Evolutionary conservation across 2,113 vertebrate genomes (phyloP).

Genomic region (Poecilia latipinna): DNA sequence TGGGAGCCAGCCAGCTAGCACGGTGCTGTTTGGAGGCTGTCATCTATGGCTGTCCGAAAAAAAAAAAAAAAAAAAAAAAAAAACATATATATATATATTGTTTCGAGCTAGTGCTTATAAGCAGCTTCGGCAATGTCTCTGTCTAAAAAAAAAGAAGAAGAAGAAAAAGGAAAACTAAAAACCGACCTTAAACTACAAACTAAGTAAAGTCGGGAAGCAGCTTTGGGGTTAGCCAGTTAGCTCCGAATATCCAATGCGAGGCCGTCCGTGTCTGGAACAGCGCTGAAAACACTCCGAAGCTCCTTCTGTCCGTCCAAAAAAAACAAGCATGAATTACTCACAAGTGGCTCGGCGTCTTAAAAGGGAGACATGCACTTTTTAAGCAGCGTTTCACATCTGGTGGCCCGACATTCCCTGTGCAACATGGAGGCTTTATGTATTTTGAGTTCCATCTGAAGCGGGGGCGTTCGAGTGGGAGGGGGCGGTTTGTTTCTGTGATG

Average conservation of each 20-base stretch:
- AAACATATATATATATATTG: not conserved
- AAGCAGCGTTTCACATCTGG: conserved; percentile 19
- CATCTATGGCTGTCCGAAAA: conserved; percentile 66
- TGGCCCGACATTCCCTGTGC: conserved; percentile 59
- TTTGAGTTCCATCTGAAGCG: conserved; percentile 74
- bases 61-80: conserved; percentile 43
- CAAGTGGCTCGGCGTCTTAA: conserved; percentile 2
- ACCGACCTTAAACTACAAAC: conserved; percentile 28
- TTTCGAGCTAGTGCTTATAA: conserved; percentile 26
- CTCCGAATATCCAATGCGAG: conserved; percentile 43
- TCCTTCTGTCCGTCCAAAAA: conserved; percentile 18
- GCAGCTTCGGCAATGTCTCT: conserved; percentile 1
- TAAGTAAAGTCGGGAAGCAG: conserved; percentile 64
- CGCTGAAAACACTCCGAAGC: conserved; percentile 46
- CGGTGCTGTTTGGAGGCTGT: conserved; percentile 58
- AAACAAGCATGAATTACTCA: conserved; percentile 1
- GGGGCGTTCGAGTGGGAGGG: conserved; percentile 70
- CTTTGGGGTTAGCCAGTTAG: conserved; percentile 58
- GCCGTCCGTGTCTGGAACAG: conserved; percentile 43
- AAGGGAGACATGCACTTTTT: conserved; percentile 34
- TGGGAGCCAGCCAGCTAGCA: conserved; percentile 67
- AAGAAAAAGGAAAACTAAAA: not conserved
- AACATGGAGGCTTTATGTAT: conserved; percentile 83
- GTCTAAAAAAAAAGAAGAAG: conserved; percentile 10
- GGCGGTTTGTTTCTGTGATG: conserved; percentile 63